Conservation (phyloP, 2,113 vertebrate genomes). For the Oreotrochilus melanogaster region DNA sequence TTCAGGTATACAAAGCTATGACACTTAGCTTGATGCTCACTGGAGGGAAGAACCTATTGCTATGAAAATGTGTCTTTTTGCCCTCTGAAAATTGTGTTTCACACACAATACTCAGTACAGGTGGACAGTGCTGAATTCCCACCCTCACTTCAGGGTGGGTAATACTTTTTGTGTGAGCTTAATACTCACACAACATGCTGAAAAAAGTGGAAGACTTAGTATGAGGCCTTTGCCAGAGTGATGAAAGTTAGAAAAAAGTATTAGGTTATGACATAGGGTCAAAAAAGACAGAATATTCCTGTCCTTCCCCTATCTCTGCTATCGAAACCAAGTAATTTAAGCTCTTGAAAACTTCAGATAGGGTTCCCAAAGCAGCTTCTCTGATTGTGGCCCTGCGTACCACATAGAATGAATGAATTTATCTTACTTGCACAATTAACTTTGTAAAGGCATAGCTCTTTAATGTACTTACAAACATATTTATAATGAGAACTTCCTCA, state of each 20-base stretch:
- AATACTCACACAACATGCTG: not conserved
- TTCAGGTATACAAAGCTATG: not conserved
- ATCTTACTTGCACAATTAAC: not conserved
- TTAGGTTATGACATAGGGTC: not conserved
- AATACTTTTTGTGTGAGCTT: not conserved
- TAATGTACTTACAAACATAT: not conserved
- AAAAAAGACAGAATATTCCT: not conserved
- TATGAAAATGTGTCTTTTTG: not conserved
- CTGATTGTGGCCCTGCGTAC: not conserved
- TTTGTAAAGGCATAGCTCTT: accelerated
- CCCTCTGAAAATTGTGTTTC: not conserved
- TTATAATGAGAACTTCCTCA: not conserved
- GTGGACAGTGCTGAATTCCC: accelerated
- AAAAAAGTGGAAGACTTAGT: not conserved
- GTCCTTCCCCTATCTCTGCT: not conserved
- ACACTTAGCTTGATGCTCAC: not conserved
- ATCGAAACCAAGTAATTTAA: not conserved
- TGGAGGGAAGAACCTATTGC: not conserved
- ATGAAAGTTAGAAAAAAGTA: not conserved
- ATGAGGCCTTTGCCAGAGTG: not conserved
- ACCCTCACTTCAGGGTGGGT: not conserved
- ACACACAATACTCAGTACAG: not conserved
- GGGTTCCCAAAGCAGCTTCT: not conserved
- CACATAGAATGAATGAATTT: not conserved
- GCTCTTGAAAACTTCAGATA: not conserved